Conservation (phyloP, 2,113 vertebrate species). For the Uria lomvia region DNA sequence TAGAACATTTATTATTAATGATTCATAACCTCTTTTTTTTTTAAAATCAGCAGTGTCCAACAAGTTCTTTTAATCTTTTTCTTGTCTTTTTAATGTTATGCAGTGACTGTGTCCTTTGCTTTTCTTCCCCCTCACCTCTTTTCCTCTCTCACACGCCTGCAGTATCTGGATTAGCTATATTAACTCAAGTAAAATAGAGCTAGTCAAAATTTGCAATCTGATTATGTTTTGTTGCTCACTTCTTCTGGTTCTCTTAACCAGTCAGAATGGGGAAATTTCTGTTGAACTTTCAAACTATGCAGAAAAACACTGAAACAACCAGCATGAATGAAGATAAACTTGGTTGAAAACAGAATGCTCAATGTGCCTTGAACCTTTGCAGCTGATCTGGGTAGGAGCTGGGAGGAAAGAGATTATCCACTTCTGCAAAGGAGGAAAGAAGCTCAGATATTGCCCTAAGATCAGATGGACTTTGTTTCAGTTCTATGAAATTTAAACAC, state of each 20-base stretch:
- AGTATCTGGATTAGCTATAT: neutral
- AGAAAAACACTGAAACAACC: neutral
- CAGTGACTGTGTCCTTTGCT: neutral
- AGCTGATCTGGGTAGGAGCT: neutral
- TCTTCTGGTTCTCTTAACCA: neutral
- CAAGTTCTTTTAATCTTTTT: neutral
- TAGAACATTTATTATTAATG: neutral
- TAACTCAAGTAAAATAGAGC: neutral
- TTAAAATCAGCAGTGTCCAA: neutral
- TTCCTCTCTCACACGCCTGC: neutral
- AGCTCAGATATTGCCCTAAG: neutral
- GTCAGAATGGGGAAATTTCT: neutral
- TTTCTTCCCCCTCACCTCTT: neutral
- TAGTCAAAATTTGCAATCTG: too few relatives aligned
- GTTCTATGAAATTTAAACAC: neutral
- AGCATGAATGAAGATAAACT: too few relatives aligned
- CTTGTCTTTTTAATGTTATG: neutral
- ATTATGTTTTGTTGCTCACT: neutral
- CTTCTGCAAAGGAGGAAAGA: neutral
- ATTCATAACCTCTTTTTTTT: neutral
- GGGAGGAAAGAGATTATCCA: neutral
- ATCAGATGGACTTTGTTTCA: neutral
- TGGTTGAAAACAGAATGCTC: neutral
- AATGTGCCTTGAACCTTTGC: neutral
- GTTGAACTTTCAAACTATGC: neutral